Base-by-base conservation (phyloP, 2,888 invertebrate genomes). In the Aphelenchoides bicaudatus region DNA sequence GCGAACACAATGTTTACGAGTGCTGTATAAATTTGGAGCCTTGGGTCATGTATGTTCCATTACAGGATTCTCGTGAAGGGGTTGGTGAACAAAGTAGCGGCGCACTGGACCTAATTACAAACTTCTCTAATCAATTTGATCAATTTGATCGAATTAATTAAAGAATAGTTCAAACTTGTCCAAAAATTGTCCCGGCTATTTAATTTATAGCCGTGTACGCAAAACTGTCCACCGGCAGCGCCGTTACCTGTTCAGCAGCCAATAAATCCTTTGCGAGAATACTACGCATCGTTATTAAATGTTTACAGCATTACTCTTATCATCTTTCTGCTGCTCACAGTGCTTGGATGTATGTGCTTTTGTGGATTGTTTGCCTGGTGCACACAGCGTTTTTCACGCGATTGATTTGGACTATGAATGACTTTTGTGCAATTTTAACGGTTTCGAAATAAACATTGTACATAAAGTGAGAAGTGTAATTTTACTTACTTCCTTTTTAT, bases 41-140 rank as follows among this genome's bases (percentile, higher is more conserved):
- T 8, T 56, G 56, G 56, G 56, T 56, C 25, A 56, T 56, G 56
- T 56, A 58, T 28, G 57, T 56, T 3, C 16, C n/a, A 23, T 28
- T 39, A 10, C 25, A 10, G 25, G 25, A 25, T 23, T 43, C 23
- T 43, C 43, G 27, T 2, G n/a, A n/a, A n/a, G n/a, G n/a, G n/a
- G n/a, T n/a, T n/a, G n/a, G n/a, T n/a, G n/a, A n/a, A n/a, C n/a
- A n/a, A n/a, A n/a, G n/a, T n/a, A n/a, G n/a, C n/a, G n/a, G n/a
- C n/a, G n/a, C n/a, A n/a, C n/a, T n/a, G n/a, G n/a, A n/a, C n/a
- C n/a, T n/a, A n/a, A n/a, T n/a, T n/a, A n/a, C n/a, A n/a, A n/a
- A n/a, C n/a, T n/a, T n/a, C n/a, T n/a, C n/a, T n/a, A n/a, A n/a
- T n/a, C n/a, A n/a, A n/a, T n/a, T n/a, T n/a, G n/a, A n/a, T n/a